Evolutionary conservation across 2,113 vertebrate genomes (phyloP).

Genomic region (Cranoglanis bouderius): DNA sequence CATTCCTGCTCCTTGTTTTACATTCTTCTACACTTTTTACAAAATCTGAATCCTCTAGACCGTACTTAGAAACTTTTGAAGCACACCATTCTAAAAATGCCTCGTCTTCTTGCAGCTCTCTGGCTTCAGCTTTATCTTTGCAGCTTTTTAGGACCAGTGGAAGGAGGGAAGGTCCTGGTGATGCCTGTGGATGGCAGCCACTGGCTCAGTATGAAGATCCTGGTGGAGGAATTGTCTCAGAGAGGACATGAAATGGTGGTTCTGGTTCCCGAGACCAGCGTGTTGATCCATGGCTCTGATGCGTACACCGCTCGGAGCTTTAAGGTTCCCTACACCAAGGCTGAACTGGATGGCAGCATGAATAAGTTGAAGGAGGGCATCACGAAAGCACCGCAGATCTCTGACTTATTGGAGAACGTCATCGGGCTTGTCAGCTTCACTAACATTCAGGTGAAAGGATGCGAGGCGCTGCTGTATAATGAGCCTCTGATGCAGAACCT

Average conservation of each 20-base stretch:
- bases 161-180: slow-evolving; percentile 76
- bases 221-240: slow-evolving; percentile 74
- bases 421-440: slow-evolving; percentile 60
- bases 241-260: slow-evolving; percentile 78
- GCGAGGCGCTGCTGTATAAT: slow-evolving; percentile 69
- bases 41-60: too few species aligned
- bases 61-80: background rate
- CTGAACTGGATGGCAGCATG: slow-evolving; percentile 54
- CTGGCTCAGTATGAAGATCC: slow-evolving; percentile 82
- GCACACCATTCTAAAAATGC: background rate
- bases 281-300: slow-evolving; percentile 56
- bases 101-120: slow-evolving; percentile 8
- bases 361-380: background rate
- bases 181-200: slow-evolving; percentile 82
- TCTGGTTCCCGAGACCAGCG: slow-evolving; percentile 73
- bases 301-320: slow-evolving; percentile 66
- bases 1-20: background rate
- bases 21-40: background rate
- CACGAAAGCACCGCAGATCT: background rate
- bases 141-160: slow-evolving; percentile 52
- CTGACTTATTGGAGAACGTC: slow-evolving; percentile 50
- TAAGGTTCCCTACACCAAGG: slow-evolving; percentile 62
- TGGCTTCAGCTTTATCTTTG: slow-evolving; percentile 63
- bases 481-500: slow-evolving; percentile 70
- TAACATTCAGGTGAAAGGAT: slow-evolving; percentile 59